Conservation (phyloP, 2,888 invertebrate genomes). For the Allophyes oxyacanthae region DNA sequence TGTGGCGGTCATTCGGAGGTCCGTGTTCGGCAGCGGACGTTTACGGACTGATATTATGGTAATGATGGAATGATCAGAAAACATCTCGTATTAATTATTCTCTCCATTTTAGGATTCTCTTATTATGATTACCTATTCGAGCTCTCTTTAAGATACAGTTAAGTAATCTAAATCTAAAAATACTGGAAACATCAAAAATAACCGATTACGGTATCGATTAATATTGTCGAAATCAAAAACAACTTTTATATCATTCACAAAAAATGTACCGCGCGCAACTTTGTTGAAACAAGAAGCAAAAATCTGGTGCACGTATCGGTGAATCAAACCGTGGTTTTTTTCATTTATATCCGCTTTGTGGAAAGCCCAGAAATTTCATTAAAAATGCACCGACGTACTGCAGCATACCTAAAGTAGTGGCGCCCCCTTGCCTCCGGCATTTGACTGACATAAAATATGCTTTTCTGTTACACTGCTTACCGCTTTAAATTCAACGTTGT, state of each 20-base stretch:
- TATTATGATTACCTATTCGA: no score
- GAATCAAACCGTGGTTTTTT: slow-evolving; percentile 72
- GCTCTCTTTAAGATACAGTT: no score
- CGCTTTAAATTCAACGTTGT: slow-evolving; percentile 8
- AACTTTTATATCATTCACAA: slow-evolving; percentile 39
- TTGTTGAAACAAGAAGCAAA: slow-evolving; percentile 57
- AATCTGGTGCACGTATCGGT: slow-evolving; percentile 63
- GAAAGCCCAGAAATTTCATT: slow-evolving; percentile 83
- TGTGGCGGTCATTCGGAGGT: no score
- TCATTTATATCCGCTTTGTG: slow-evolving; percentile 78
- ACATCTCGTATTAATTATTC: no score
- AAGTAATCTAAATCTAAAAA: no score
- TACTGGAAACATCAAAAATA: slow-evolving; percentile 1
- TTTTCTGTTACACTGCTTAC: slow-evolving; percentile 8
- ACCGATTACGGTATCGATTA: slow-evolving; percentile 30
- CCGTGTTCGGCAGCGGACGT: no score
- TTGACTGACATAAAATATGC: slow-evolving; percentile 52
- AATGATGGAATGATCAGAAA: no score
- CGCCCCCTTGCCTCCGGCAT: slow-evolving; percentile 52
- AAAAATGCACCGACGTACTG: slow-evolving; percentile 65
- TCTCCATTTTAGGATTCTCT: no score
- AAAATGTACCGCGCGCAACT: slow-evolving; percentile 53
- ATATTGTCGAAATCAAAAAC: slow-evolving; percentile 35
- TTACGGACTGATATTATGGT: no score
- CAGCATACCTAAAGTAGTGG: slow-evolving; percentile 53